Percentiles rank a stretch among this genome's conserved stretches.
These are phyloP conservation scores for Sapajus apella DNA, from an alignment of 2,113 vertebrate genomes.

Conservation along the genomic window DNA sequence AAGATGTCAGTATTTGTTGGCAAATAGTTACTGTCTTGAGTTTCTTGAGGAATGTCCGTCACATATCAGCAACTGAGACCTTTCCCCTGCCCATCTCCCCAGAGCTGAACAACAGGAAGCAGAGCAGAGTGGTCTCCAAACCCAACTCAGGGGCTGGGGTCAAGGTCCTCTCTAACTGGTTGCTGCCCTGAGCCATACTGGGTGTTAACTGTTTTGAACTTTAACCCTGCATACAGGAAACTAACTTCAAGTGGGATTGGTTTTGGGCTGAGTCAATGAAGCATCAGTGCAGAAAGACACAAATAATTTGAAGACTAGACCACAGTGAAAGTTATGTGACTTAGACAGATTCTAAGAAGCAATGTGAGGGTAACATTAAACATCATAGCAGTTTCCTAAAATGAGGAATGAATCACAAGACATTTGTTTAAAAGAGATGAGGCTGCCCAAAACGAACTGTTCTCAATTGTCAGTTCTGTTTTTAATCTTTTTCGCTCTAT, in stretches of 20 bases:
- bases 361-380: neutral
- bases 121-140: neutral
- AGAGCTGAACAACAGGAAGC: neutral
- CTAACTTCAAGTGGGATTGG: neutral
- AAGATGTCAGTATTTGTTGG: neutral
- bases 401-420: constrained; percentile 62
- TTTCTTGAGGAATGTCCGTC: neutral
- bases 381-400: constrained; percentile 14
- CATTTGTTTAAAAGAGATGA: constrained; percentile 48
- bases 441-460: neutral
- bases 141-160: neutral
- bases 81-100: neutral
- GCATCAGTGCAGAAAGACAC: neutral
- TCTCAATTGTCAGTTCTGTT: constrained; percentile 44
- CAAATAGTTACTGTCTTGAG: neutral
- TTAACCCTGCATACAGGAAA: neutral
- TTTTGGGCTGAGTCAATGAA: neutral
- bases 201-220: neutral
- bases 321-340: constrained; percentile 39
- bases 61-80: neutral
- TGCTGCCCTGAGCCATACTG: neutral
- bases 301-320: constrained; percentile 55
- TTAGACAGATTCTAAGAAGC: constrained; percentile 42
- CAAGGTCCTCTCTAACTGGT: neutral
- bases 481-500: constrained; percentile 22